Evolutionary conservation across 2,888 invertebrate genomes (phyloP), one percentile per base, ranked within the genome.

Genomic region (Drosophila robusta): DNA sequence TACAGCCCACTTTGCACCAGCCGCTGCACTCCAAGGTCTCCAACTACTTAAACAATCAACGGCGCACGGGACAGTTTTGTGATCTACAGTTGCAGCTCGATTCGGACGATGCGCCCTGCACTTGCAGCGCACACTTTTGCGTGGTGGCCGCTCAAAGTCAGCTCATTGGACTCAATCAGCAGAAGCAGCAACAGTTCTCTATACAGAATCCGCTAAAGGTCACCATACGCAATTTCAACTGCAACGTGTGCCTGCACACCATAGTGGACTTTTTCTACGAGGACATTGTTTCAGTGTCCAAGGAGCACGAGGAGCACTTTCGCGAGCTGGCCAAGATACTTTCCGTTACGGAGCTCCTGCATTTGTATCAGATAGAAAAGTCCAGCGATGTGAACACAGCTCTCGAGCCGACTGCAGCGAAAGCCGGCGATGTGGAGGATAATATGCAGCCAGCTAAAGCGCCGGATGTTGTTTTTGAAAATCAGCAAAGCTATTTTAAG

Each of bases 141-240:
- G 91, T 92, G 7, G 81, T 92, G 14, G 92, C 91, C 2, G 91
- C 92, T 0, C 92, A 92, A 66, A 92, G 92, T 56, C 86, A 89
- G 49, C 87, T 91, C 34, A 91, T 92, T 63, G 89, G 90, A 1
- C 62, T 70, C 12, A 87, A 75, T 16, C 77, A 90, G 16, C 90
- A 90, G 44, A 91, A 91, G 32, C 88, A 90, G 0, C 88, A 89
- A 24, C 90, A 91, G 51, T 92, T 92, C 65, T 92, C 92, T 2
- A 92, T 92, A 65, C 90, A 92, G 34, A 92, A 91, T 78, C 92
- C 92, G 0, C 67, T 92, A 3, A 90, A 87, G 58, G 89, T 92
- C 9, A 90, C 87, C 24, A 91, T 92, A 18, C 87, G 81, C 4
- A 90, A 92, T 55, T 92, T 92, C 22, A 82, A 75, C 3, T 92